Base-by-base conservation (phyloP, 2,888 invertebrate genomes). In the Thyatira batis region DNA sequence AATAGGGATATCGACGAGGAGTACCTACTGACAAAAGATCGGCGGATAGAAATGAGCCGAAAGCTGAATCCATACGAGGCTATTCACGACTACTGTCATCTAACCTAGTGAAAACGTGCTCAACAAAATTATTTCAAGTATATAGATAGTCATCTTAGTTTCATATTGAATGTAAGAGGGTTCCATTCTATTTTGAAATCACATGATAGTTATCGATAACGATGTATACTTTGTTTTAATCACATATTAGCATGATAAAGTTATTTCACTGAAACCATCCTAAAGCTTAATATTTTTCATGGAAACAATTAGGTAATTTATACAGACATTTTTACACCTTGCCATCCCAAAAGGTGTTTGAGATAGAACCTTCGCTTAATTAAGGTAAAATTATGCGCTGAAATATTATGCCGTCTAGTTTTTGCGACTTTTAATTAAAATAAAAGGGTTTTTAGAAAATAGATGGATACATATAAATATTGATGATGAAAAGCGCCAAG, bases 1-100 rank as follows among this genome's bases (percentile, higher is more conserved):
- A 82, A 82, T 80, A 67, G 78, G 49, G 63, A 39, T 39, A 60
- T 67, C 67, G 69, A 62, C 66, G 67, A 55, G 60, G 73, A 71
- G 71, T 73, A 77, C n/a, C n/a, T n/a, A n/a, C 74, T 72, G 74
- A 79, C 79, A 82, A 82, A 76, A 77, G 82, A 75, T 75, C 55
- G 54, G 62, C 61, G 55, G 61, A 77, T 67, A 71, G 73, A 72
- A 78, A 78, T 74, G 73, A 73, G 65, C 66, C 68, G 66, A 71
- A 65, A 73, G 67, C 78, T 73, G 71, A 80, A 76, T 73, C 64
- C 71, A 65, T 71, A 65, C 65, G 65, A 62, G 64, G 68, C 65
- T 54, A 72, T 68, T 72, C 68, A 67, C 46, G 52, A 66, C 58
- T 60, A 69, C 55, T 60, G 59, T 52, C 60, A 52, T 57, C 61